phyloP scores from a whole-genome alignment of 2,888 invertebrate genomes.

The Stenchaetothrips biformis region DNA sequence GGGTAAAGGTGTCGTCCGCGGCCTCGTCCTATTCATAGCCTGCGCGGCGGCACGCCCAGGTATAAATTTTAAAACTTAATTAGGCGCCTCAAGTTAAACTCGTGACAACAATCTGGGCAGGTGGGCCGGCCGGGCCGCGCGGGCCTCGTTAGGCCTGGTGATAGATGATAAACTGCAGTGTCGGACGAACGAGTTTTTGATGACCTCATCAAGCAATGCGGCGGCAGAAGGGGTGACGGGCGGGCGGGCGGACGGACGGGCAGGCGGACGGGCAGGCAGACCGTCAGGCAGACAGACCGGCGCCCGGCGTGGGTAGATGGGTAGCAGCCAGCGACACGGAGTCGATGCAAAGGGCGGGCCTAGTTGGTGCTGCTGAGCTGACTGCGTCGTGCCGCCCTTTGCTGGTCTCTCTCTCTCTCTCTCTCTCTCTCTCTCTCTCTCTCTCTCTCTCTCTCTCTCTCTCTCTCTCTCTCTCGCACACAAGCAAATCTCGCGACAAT shows the following conservation, averaged over 20 bases:
- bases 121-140: too few relatives aligned
- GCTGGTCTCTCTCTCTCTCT: neutral
- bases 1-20: too few relatives aligned
- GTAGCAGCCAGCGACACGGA: neutral
- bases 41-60: neutral
- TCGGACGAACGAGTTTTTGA: constrained; percentile 14
- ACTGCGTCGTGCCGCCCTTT: neutral
- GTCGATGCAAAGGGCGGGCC: neutral
- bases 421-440: neutral
- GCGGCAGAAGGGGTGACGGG: neutral
- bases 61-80: constrained; percentile 9
- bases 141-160: neutral
- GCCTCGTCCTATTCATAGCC: neutral
- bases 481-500: neutral
- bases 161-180: constrained; percentile 8
- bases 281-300: too few relatives aligned
- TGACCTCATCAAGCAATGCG: constrained; percentile 4
- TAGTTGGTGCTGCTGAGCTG: neutral
- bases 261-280: neutral
- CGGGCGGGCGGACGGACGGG: neutral
- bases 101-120: neutral
- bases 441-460: neutral
- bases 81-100: neutral
- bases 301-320: too few relatives aligned
- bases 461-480: neutral